Evolutionary conservation across 1,140 invertebrate species (phyloP).

Genomic region (Babylonia areolata): DNA sequence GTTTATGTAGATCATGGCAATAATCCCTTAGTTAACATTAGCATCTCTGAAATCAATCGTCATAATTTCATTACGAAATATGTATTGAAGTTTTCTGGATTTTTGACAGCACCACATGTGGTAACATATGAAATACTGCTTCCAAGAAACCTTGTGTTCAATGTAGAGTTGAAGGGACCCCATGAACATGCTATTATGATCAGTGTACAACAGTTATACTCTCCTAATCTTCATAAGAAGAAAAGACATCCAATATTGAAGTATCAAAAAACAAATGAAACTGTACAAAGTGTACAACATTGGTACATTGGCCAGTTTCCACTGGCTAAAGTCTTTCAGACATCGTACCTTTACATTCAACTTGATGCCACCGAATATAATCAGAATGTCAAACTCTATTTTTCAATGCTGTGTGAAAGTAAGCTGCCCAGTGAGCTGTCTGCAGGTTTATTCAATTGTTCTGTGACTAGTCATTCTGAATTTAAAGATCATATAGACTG

Average conservation of each 20-base stretch:
- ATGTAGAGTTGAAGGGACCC: background rate
- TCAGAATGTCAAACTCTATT: background rate
- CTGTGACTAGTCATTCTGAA: background rate
- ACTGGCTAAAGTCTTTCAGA: background rate
- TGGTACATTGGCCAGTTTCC: background rate
- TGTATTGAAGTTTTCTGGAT: background rate
- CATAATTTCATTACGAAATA: background rate
- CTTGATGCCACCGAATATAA: background rate
- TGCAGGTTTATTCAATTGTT: background rate
- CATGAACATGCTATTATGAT: background rate
- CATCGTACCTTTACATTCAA: background rate
- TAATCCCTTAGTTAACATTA: background rate
- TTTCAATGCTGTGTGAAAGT: background rate
- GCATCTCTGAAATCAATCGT: background rate
- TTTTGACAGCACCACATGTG: background rate
- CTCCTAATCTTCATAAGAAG: background rate
- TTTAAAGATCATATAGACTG: constrained; percentile 1
- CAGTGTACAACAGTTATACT: background rate
- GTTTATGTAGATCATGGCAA: background rate
- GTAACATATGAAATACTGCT: too few species aligned
- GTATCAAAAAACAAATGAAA: background rate
- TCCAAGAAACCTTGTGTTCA: background rate
- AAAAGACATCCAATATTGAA: background rate
- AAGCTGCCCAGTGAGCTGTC: background rate
- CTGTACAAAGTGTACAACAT: background rate